phyloP scores from a whole-genome alignment of 2,113 vertebrate genomes.

The Larimichthys polyactis region DNA sequence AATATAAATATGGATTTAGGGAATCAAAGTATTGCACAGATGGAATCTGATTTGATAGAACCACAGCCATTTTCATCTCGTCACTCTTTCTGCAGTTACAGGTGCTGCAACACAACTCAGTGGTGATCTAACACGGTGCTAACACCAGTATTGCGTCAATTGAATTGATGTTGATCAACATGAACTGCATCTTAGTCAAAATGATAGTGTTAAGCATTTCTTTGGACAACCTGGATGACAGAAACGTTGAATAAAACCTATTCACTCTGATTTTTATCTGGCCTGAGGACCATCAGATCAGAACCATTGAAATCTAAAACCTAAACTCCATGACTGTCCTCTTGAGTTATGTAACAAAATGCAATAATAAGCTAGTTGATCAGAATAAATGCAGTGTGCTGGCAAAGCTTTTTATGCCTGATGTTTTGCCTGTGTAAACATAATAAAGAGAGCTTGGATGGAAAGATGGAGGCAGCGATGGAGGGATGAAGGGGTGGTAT shows the following conservation, averaged over 20 bases:
- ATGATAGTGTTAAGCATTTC: neutral
- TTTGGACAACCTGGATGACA: neutral
- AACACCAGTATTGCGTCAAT: neutral
- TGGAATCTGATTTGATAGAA: neutral
- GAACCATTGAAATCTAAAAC: neutral
- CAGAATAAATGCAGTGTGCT: slow-evolving; percentile 40
- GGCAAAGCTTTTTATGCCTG: slow-evolving; percentile 56
- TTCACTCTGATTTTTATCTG: neutral
- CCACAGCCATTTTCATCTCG: neutral
- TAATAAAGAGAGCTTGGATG: slow-evolving; percentile 55
- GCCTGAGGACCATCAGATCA: neutral
- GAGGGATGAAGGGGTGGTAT: slow-evolving; percentile 45
- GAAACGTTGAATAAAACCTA: neutral
- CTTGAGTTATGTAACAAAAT: slow-evolving; percentile 39
- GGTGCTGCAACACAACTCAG: slow-evolving; percentile 4
- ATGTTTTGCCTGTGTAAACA: slow-evolving; percentile 51
- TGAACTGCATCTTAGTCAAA: neutral
- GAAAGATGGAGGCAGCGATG: slow-evolving; percentile 46
- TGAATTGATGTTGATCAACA: neutral
- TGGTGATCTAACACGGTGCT: neutral
- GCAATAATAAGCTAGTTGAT: slow-evolving; percentile 53
- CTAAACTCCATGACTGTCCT: neutral
- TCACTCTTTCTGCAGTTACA: slow-evolving; percentile 5
- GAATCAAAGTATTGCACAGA: neutral
- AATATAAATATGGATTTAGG: slow-evolving; percentile 6